phyloP scores from a whole-genome alignment of 2,888 invertebrate species.

The Tuta absoluta region DNA sequence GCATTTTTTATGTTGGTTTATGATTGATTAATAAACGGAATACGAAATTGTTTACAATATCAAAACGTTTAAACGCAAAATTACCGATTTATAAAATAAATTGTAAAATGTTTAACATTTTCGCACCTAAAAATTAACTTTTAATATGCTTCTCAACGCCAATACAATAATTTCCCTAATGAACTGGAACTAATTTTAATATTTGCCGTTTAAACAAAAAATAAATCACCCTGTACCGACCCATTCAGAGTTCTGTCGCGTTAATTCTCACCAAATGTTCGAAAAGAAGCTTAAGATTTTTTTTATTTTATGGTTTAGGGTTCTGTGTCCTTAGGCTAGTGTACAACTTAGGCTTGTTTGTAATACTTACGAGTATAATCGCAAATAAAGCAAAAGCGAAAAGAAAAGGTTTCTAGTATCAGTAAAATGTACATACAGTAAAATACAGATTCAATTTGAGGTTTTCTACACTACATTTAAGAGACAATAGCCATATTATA shows the following conservation, averaged over 20 bases:
- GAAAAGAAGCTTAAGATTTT: slow-evolving; percentile 52
- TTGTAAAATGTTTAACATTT: neutral
- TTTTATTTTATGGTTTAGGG: slow-evolving; percentile 32
- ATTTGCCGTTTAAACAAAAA: slow-evolving; percentile 33
- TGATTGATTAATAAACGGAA: neutral
- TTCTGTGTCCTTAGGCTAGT: neutral
- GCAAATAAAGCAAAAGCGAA: too few relatives aligned
- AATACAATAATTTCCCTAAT: slow-evolving; percentile 6
- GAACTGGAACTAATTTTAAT: slow-evolving; percentile 15
- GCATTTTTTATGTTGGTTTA: neutral
- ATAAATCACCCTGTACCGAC: slow-evolving; percentile 51
- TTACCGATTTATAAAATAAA: neutral
- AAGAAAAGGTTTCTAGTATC: too few relatives aligned
- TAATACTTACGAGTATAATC: too few relatives aligned
- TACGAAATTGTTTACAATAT: neutral
- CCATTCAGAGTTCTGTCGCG: slow-evolving; percentile 51
- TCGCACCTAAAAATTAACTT: neutral
- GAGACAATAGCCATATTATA: neutral
- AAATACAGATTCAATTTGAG: neutral
- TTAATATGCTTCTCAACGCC: neutral
- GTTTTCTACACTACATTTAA: neutral
- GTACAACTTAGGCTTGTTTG: too few relatives aligned
- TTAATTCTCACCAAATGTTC: slow-evolving; percentile 54
- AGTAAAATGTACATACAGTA: too few relatives aligned
- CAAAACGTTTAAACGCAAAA: neutral